phyloP scores from a whole-genome alignment of 2,888 invertebrate species.

The Drosophila affinis region DNA sequence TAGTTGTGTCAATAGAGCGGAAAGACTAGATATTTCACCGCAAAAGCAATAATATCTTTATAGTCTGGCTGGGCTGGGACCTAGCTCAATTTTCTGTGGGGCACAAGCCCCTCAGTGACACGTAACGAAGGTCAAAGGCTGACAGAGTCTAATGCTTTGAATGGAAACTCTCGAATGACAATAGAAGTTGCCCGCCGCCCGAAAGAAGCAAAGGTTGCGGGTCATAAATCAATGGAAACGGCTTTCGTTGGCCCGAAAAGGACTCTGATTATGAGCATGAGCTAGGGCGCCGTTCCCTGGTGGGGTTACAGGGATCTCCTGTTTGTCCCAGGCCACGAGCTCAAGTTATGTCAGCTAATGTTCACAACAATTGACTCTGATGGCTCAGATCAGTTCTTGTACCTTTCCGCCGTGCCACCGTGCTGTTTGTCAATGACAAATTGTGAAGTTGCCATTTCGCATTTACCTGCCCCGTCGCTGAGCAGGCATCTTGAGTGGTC shows the following conservation, averaged over 20 bases:
- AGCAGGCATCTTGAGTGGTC: conserved; percentile 34
- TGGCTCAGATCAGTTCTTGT: conserved; percentile 20
- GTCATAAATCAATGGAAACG: conserved; percentile 42
- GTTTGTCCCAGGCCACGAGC: background rate
- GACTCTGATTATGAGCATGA: conserved; percentile 38
- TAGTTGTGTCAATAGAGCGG: conserved; percentile 39
- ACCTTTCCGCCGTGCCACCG: background rate
- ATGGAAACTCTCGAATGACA: conserved; percentile 17
- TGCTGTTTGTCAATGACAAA: conserved; percentile 47
- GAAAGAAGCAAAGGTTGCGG: conserved; percentile 33
- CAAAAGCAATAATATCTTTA: conserved; percentile 21
- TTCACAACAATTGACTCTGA: conserved; percentile 12
- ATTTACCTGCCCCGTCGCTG: conserved; percentile 22
- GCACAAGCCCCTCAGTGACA: conserved; percentile 4
- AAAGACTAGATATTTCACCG: conserved; percentile 13
- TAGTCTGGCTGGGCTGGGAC: conserved; percentile 28
- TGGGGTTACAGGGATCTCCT: too few species aligned
- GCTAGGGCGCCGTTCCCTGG: background rate
- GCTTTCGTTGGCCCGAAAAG: conserved; percentile 12
- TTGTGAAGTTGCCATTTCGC: conserved; percentile 35
- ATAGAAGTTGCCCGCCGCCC: conserved; percentile 26
- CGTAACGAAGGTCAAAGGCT: conserved; percentile 31
- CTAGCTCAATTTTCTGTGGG: conserved; percentile 25
- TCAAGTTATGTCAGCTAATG: conserved; percentile 40
- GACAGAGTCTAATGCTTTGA: conserved; percentile 1